phyloP scores from a whole-genome alignment of 2,113 vertebrate genomes.

The Paradoxurus hermaphroditus region DNA sequence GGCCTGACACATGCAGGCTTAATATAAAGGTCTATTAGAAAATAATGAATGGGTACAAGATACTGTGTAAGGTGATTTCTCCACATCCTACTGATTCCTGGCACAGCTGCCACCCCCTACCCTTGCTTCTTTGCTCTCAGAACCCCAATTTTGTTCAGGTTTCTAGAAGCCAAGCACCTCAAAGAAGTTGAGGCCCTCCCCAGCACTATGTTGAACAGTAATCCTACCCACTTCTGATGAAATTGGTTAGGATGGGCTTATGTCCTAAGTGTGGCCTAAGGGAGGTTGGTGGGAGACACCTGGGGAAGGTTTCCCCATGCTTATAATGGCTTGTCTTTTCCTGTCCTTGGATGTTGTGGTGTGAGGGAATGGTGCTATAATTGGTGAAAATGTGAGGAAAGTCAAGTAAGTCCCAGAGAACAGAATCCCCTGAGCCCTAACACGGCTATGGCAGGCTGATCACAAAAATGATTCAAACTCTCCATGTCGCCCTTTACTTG shows the following conservation, averaged over 20 bases:
- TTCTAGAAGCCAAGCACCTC: background rate
- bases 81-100: background rate
- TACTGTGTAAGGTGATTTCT: background rate
- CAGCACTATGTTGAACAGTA: background rate
- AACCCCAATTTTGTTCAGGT: background rate
- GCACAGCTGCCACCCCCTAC: background rate
- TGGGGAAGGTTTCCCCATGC: background rate
- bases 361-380: background rate
- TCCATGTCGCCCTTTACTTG: background rate
- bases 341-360: background rate
- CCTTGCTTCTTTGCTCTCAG: background rate
- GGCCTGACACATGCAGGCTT: background rate
- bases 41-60: background rate
- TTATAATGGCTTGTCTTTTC: background rate
- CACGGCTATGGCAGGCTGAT: background rate
- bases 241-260: background rate
- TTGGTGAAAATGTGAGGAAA: background rate
- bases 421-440: background rate
- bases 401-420: background rate
- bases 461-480: background rate
- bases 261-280: background rate
- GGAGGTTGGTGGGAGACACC: background rate
- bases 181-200: background rate
- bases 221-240: too few species aligned
- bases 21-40: background rate